Base-by-base conservation (phyloP, 2,888 invertebrate genomes). In the Leptopilina myrica region DNA sequence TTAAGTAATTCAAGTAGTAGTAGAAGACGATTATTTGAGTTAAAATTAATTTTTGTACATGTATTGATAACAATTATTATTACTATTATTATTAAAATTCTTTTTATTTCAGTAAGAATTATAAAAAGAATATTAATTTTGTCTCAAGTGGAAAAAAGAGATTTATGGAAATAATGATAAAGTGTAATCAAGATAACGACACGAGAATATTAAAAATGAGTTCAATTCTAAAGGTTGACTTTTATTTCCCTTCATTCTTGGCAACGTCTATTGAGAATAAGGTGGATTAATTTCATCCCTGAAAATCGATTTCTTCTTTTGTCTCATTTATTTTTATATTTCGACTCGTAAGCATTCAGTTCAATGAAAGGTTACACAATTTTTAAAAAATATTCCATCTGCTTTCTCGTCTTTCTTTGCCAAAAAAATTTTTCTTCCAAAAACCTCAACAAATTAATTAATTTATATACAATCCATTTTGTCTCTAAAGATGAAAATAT, bases 261-360 rank as follows among this genome's bases (percentile, higher is more conserved):
- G 53, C 14, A 49, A 53, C 15, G 11, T 59, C 62, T 62, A 7
- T 49, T 53, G 53, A 69, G 46, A 11, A 49, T 49, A 49, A 69
- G 26, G 46, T 69, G 49, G 49, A 69, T 69, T 8, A 69, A 69
- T 49, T 49, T 69, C 69, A 12, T 69, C 67, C 49, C 49, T 15
- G 20, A 53, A 53, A 69, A 69, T 69, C 26, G 20, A 69, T 69
- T 69, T 69, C 69, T 46, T 49, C 53, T 69, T 67, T 20, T 67
- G 67, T 67, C 67, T 49, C 67, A 49, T 67, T 20, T 26, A 67
- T 67, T 67, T 49, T 62, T 62, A 49, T 11, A 62, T 62, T 62
- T 26, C 67, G 49, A 46, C 49, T 26, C 12, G 43, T 49, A 20
- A 8, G 53, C 49, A 49, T 53, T 69, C 53, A 69, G 53, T 69